These are phyloP conservation scores for Alosa sapidissima DNA, from an alignment of 2,797 vertebrate genomes.

Conservation along the genomic window DNA sequence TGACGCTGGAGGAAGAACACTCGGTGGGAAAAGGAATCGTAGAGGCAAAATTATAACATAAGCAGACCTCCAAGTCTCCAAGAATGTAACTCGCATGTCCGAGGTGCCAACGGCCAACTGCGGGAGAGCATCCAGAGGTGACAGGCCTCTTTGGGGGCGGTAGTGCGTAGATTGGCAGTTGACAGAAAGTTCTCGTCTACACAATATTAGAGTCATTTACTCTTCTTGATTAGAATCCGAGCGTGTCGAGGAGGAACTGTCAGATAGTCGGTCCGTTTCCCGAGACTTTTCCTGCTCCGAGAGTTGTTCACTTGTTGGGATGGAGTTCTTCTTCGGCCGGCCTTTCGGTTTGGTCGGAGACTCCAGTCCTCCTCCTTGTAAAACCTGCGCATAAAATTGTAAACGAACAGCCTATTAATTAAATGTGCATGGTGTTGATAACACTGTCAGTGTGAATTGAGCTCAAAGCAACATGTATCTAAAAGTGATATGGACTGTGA, in stretches of 20 bases:
- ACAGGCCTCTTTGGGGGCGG: conserved; percentile 26
- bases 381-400: conserved; percentile 73
- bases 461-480: not conserved
- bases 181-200: not conserved
- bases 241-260: conserved; percentile 72
- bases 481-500: not conserved
- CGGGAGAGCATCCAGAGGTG: conserved; percentile 43
- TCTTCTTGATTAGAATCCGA: conserved; percentile 83
- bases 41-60: conserved; percentile 47
- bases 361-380: conserved; percentile 95
- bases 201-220: conserved; percentile 59
- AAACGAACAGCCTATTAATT: not conserved
- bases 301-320: conserved; percentile 93
- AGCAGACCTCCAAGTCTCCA: conserved; percentile 40
- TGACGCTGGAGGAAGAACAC: conserved; percentile 14
- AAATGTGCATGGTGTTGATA: not conserved
- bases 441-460: not conserved
- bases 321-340: conserved; percentile 97
- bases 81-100: conserved; percentile 42
- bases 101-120: conserved; percentile 50
- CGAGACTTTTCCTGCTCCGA: conserved; percentile 86
- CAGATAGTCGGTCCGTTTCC: conserved; percentile 79
- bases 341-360: conserved; percentile 98
- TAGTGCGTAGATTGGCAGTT: conserved; percentile 1
- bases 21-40: conserved; percentile 40